Conservation (phyloP, 2,888 invertebrate genomes). For the Timema podura region DNA sequence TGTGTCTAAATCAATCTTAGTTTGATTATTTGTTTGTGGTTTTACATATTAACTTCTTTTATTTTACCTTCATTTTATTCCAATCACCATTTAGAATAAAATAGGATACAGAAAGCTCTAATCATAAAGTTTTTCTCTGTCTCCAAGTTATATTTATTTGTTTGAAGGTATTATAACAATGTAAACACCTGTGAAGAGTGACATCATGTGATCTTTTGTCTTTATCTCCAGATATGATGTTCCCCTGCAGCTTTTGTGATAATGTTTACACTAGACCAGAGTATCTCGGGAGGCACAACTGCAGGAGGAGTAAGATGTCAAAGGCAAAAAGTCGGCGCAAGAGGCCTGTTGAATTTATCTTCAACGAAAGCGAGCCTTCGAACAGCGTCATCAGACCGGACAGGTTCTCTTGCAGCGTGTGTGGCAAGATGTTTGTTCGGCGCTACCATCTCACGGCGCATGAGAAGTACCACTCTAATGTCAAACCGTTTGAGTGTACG, state of each 20-base stretch:
- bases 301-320: constrained; percentile 2
- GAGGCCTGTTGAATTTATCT: no score
- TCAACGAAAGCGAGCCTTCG: background rate
- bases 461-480: constrained; percentile 13
- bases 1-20: no score
- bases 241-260: constrained; percentile 1
- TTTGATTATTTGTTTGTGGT: no score
- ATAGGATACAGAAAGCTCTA: no score
- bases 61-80: no score
- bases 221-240: background rate
- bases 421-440: constrained; percentile 11
- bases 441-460: constrained; percentile 10
- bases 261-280: background rate
- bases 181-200: no score
- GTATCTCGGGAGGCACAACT: background rate
- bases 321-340: background rate
- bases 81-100: no score
- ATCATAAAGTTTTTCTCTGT: no score
- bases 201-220: no score
- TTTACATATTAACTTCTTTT: no score
- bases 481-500: constrained; percentile 13
- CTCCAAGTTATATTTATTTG: no score
- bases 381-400: background rate
- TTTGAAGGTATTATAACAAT: no score
- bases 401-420: constrained; percentile 9